These are phyloP conservation scores for Parazoanthus atlanticus DNA, from an alignment of 92 coral and sea anemone genomes.

Conservation along the genomic window DNA sequence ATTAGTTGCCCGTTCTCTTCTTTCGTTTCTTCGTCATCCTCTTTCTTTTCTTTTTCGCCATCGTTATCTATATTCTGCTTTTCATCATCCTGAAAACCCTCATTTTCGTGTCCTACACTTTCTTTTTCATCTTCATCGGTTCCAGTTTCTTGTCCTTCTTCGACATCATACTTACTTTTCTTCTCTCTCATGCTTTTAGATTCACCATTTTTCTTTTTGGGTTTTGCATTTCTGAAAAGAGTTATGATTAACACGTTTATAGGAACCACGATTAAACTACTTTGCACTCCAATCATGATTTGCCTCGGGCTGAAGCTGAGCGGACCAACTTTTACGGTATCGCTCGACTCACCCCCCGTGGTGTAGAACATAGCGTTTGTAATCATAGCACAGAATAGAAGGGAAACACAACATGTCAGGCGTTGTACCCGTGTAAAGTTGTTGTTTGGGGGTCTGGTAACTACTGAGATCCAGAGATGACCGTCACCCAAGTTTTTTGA, in stretches of 20 bases:
- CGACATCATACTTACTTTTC: neutral
- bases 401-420: conserved; percentile 58
- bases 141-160: neutral
- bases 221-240: conserved; percentile 56
- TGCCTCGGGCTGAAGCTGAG: conserved; percentile 51
- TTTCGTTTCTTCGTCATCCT: neutral
- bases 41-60: neutral
- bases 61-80: neutral
- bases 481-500: conserved; percentile 75
- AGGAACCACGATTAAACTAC: conserved; percentile 53
- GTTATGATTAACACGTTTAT: conserved; percentile 56
- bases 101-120: conserved; percentile 8
- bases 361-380: conserved; percentile 65
- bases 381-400: conserved; percentile 61
- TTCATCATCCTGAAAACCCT: neutral
- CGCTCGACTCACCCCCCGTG: conserved; percentile 21
- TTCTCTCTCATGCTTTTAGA: neutral
- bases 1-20: neutral
- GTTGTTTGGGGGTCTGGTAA: conserved; percentile 74
- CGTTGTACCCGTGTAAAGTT: conserved; percentile 78
- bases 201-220: conserved; percentile 37
- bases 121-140: neutral
- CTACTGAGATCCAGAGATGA: conserved; percentile 82
- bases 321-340: conserved; percentile 55
- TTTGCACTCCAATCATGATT: conserved; percentile 58